Evolutionary conservation across 2,797 vertebrate genomes (phyloP), one percentile per base, ranked within the genome.

Genomic region (Oreonectes daqikongensis): DNA sequence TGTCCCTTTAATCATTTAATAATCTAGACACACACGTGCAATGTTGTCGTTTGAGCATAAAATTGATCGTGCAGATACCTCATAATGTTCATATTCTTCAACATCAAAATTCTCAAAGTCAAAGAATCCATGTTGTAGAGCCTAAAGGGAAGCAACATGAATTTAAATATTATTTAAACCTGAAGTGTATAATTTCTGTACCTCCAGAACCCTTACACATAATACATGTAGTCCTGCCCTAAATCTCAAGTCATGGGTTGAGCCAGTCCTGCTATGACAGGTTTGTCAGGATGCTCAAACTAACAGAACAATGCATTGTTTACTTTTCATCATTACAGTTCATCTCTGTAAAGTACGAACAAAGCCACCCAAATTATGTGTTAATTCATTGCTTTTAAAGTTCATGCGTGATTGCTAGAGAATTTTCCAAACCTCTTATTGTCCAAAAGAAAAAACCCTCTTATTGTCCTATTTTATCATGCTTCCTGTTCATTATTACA

Each of bases 81-180:
- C 96, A 72, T 96, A 97, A 90, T 97, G 94, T 82, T 98, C 96
- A 82, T 98, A 97, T 85, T 96, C 95, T 80, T 96, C 95, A 84
- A 94, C 94, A 83, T 95, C 90, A 88, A 98, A 97, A 48, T 87
- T 93, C 84, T 95, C 95, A 86, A 97, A 97, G 90, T 97, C 93
- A 87, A 97, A 93, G 88, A 97, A 96, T 61, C 95, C 93, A 68
- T 95, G 93, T 75, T 95, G 94, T 78, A 95, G 87, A 4, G 95
- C 96, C 96, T 98, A 83, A 72, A 89, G 82, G 40, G 6, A 42
- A 32, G 7, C 30, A 42, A 40, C 38, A 63, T 30, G 0, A 2
- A 68, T 68, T 30, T 82, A 73, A 14, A 75, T 22, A 42, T 26
- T 22, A 63, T 32, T 64, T 20, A 26, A 64, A 42, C 3, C 3